phyloP scores from a whole-genome alignment of 2,797 vertebrate species.

The Hephaestus fuliginosus region DNA sequence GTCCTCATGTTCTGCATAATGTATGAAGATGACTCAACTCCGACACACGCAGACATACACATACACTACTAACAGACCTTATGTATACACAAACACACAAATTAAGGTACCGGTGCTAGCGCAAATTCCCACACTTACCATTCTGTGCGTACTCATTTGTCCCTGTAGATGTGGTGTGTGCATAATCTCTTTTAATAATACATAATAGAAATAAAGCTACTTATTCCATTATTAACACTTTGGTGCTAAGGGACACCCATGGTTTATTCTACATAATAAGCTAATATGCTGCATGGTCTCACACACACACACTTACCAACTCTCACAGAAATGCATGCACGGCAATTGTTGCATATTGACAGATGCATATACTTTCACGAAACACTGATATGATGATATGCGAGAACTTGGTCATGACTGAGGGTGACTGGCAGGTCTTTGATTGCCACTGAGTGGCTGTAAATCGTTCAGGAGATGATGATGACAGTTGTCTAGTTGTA shows the following conservation, averaged over 20 bases:
- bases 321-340: slow-evolving; percentile 24
- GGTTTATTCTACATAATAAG: slow-evolving; percentile 49
- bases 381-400: slow-evolving; percentile 43
- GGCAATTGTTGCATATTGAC: slow-evolving; percentile 28
- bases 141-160: slow-evolving; percentile 49
- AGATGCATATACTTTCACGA: slow-evolving; percentile 38
- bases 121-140: slow-evolving; percentile 1
- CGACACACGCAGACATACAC: slow-evolving; percentile 3
- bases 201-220: slow-evolving; percentile 69
- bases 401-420: slow-evolving; percentile 31
- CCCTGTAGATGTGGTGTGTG: slow-evolving; percentile 51
- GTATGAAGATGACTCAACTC: slow-evolving; percentile 15
- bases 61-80: not conserved
- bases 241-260: slow-evolving; percentile 56
- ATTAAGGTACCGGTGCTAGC: not conserved
- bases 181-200: slow-evolving; percentile 78
- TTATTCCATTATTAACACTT: slow-evolving; percentile 77
- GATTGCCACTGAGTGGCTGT: slow-evolving; percentile 44
- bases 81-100: slow-evolving; percentile 1
- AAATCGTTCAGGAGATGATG: slow-evolving; percentile 64
- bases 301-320: slow-evolving; percentile 9
- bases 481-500: slow-evolving; percentile 33
- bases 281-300: slow-evolving; percentile 30
- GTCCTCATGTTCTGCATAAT: slow-evolving; percentile 30
- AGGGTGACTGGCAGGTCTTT: slow-evolving; percentile 42